Base-by-base conservation (phyloP, 1,140 invertebrate genomes). In the Glomeris maerens region DNA sequence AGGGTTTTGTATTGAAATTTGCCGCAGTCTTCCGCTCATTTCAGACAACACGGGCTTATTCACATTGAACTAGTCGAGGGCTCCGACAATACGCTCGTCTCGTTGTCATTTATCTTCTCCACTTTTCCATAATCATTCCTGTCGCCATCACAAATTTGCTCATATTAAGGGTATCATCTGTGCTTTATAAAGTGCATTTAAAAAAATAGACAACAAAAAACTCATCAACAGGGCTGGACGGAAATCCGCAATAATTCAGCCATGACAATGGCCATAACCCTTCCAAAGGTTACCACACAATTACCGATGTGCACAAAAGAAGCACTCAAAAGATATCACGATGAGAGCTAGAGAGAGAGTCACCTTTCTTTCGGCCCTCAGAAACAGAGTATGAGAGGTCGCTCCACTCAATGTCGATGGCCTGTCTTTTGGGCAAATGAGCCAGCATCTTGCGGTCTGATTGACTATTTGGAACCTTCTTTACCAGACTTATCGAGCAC, bases 321-420 rank as follows among this genome's bases (percentile, higher is more conserved):
- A n/a, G n/a, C 31, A 10, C 10, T 10, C 10, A 36, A 36, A 36
- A 36, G n/a, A 36, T 36, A 36, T 36, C n/a, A 10, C n/a, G n/a
- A 44, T 7, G 23, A 44, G 20, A 44, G 5, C 5, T 4, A 47
- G 39, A 47, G 23, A 3, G 26, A n/a, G 3, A 4, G 4, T 57
- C 56, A 76, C 83, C 83, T 66, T 80, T 76, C 62, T 78, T 77
- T 55, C 81, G 75, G 21, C 84, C 83, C 58, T 86, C 83, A 45
- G 83, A 80, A 13, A 91, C 83, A 21, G 82, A 83, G 67, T 89
- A 91, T 7, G 81, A 80, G 27, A 91, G 72, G 61, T 89, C 78
- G 45, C 74, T 76, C 68, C 90, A 92, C 68, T 86, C 80, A 52
- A 92, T 85, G 64, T 90, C 83, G 27, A 91, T 83, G 40, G 84